phyloP scores from a whole-genome alignment of 2,113 vertebrate species.

The Vimba vimba region DNA sequence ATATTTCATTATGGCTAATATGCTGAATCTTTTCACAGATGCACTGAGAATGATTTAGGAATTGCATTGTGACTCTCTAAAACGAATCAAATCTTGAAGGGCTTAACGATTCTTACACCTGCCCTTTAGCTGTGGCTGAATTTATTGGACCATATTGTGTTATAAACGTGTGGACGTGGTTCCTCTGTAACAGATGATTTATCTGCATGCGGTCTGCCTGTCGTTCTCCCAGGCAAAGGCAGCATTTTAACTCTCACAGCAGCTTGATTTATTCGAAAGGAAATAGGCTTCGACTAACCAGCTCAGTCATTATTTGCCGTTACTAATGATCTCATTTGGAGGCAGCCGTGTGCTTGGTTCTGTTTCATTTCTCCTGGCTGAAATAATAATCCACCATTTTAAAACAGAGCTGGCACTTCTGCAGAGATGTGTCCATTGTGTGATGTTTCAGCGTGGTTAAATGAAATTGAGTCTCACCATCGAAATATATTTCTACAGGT shows the following conservation, averaged over 20 bases:
- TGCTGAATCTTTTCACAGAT: neutral
- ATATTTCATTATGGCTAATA: neutral
- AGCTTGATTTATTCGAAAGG: conserved; percentile 61
- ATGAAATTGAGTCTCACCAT: conserved; percentile 4
- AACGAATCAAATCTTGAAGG: conserved; percentile 1
- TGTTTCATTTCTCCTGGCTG: conserved; percentile 49
- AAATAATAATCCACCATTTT: conserved; percentile 55
- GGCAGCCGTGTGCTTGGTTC: conserved; percentile 50
- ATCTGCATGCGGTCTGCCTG: conserved; percentile 37
- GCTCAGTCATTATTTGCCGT: conserved; percentile 62
- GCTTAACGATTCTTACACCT: neutral
- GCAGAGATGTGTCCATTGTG: conserved; percentile 12
- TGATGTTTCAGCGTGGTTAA: conserved; percentile 11
- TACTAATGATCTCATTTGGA: conserved; percentile 65
- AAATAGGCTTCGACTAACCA: conserved; percentile 61
- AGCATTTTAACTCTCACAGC: conserved; percentile 42
- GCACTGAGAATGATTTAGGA: neutral
- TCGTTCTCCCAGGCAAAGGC: conserved; percentile 27
- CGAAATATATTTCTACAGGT: neutral
- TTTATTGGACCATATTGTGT: conserved; percentile 36
- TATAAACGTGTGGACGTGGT: conserved; percentile 25
- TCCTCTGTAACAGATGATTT: conserved; percentile 40
- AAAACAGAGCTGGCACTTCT: conserved; percentile 45
- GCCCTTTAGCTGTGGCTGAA: neutral
- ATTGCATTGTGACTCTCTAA: conserved; percentile 5